phyloP scores from a whole-genome alignment of 2,888 invertebrate species.

The Paralinhomoeus sp. region DNA sequence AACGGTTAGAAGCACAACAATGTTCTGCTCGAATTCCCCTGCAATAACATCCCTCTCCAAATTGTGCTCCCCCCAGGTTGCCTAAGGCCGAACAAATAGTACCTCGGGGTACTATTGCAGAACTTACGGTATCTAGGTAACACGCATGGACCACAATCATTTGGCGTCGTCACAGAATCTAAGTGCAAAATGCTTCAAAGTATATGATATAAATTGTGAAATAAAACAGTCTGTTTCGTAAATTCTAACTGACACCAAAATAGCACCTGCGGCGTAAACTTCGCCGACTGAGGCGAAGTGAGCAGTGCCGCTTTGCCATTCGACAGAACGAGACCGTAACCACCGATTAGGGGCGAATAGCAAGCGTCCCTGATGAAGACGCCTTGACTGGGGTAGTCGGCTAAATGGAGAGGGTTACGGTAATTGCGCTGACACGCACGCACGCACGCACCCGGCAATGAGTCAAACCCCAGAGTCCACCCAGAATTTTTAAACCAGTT shows the following conservation, averaged over 20 bases:
- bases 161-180: too few relatives aligned
- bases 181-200: too few relatives aligned
- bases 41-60: too few relatives aligned
- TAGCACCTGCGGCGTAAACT: constrained; percentile 74
- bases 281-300: constrained; percentile 65
- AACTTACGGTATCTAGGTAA: too few relatives aligned
- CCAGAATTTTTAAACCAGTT: not conserved
- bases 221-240: constrained; percentile 5
- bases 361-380: constrained; percentile 67
- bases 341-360: constrained; percentile 87
- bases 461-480: not conserved
- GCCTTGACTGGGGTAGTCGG: constrained; percentile 55
- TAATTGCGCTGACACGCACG: not conserved
- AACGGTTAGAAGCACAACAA: too few relatives aligned
- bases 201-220: constrained; percentile 5
- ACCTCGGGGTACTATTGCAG: too few relatives aligned
- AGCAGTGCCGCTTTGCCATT: constrained; percentile 89
- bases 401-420: constrained; percentile 35
- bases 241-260: constrained; percentile 8
- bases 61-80: too few relatives aligned
- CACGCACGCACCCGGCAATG: not conserved
- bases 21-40: too few relatives aligned
- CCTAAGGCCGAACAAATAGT: too few relatives aligned
- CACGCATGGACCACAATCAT: too few relatives aligned
- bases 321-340: constrained; percentile 42